Percentiles rank a stretch among this genome's conserved stretches.
phyloP scores from a whole-genome alignment of 2,888 invertebrate genomes.

The Nyleta sp. region DNA sequence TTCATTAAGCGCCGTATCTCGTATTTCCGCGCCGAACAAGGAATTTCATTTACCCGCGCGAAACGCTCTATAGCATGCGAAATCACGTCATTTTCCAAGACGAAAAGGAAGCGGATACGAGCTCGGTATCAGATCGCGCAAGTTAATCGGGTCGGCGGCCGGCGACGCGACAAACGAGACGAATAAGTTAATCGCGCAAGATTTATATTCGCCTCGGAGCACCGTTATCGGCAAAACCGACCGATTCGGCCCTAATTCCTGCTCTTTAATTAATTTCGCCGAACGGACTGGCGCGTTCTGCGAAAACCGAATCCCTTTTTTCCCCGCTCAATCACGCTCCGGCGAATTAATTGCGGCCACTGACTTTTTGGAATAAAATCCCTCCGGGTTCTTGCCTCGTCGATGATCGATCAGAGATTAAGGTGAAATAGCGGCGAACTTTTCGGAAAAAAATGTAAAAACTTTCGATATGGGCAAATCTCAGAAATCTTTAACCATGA shows the following conservation, averaged over 20 bases:
- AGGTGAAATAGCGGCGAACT: no score
- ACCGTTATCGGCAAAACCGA: no score
- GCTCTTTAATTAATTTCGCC: constrained; percentile 60
- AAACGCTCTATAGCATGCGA: constrained; percentile 15
- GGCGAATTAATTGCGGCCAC: constrained; percentile 19
- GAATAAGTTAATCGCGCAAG: constrained; percentile 70
- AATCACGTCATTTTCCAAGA: constrained; percentile 19
- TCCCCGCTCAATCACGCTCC: constrained; percentile 11
- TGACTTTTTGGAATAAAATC: constrained; percentile 15
- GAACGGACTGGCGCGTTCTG: constrained; percentile 27
- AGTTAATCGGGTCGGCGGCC: constrained; percentile 55
- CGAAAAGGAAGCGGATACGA: constrained; percentile 19
- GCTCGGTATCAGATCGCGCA: constrained; percentile 15
- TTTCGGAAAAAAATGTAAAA: no score
- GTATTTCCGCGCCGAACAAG: constrained; percentile 13
- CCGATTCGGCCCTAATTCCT: constrained; percentile 22
- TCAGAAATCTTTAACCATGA: no score
- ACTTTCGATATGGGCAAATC: no score
- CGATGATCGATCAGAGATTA: constrained; percentile 5
- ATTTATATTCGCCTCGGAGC: constrained; percentile 70
- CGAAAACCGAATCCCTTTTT: constrained; percentile 29
- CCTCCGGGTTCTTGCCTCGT: background rate
- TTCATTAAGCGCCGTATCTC: constrained; percentile 9
- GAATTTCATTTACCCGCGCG: constrained; percentile 27
- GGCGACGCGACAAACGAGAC: constrained; percentile 61